Evolutionary conservation across 2,797 vertebrate species (phyloP), one percentile per base, ranked within the genome.

Genomic region (Poeciliopsis presidionis): DNA sequence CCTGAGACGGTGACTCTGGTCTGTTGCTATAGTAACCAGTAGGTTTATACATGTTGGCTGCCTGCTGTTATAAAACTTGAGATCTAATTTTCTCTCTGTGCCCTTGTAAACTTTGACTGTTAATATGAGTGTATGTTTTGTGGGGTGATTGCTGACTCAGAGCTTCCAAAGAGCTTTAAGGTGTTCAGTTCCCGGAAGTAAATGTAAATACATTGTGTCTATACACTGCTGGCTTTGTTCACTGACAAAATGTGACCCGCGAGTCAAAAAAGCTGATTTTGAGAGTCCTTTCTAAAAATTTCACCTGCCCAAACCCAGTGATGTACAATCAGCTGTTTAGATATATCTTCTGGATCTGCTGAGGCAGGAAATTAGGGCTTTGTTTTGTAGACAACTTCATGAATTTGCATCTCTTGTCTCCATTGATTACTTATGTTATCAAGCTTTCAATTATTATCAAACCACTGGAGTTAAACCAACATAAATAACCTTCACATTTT

Each of bases 11-110:
- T 87, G 81, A 83, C 81, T 88, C 83, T 86, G 82, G 91, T 85
- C 77, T 49, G 97, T 98, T 98, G 90, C 96, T 92, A 96, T 96
- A 96, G 95, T 93, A 97, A 98, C 97, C 76, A 75, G 79, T 95
- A 92, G 90, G 91, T 89, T 91, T 86, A 81, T 89, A 81, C 86
- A 91, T 93, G 96, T 95, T 92, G 84, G 91, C 87, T 90, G 89
- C 85, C 79, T 89, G 78, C 87, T 92, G 86, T 80, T 92, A 75
- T 89, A 78, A 75, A 72, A 87, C 86, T 87, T 72, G 92, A 84
- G 78, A 79, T 76, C 89, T 89, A 86, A 85, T 85, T 79, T 86
- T 90, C 85, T 81, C 75, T 81, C 77, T 22, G 65, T 92, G 88
- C 89, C 90, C 85, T 82, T 47, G 79, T 81, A 61, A 75, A 80